Conservation (phyloP, 2,888 invertebrate genomes). For the Tetragnatha montana region DNA sequence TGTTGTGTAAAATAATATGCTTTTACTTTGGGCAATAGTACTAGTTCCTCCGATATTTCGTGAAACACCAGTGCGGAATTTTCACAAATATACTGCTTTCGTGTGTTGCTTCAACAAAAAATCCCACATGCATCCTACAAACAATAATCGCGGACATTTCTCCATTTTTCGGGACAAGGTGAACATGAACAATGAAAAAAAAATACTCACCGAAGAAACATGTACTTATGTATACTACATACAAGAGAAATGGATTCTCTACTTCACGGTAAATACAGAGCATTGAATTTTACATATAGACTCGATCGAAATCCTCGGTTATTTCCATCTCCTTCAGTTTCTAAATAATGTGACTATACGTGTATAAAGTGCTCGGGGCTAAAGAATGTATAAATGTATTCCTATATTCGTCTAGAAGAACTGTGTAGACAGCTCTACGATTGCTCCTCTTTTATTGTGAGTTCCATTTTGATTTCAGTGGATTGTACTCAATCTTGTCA, state of each 20-base stretch:
- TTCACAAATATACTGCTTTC: constrained; percentile 14
- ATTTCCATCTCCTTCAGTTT: constrained; percentile 22
- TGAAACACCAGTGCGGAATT: constrained; percentile 10
- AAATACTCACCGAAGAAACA: not conserved
- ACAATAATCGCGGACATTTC: not conserved
- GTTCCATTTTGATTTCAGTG: constrained; percentile 30
- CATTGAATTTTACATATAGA: not conserved
- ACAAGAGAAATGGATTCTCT: not conserved
- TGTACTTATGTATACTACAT: not conserved
- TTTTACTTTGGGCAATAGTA: constrained; percentile 46
- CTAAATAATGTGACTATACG: constrained; percentile 41
- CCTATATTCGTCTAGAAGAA: constrained; percentile 54
- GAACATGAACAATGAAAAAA: not conserved
- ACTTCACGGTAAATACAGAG: not conserved
- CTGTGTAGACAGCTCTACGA: constrained; percentile 6
- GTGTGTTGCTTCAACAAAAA: constrained; percentile 5
- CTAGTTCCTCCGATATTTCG: constrained; percentile 24
- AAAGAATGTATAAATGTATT: constrained; percentile 59
- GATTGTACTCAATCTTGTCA: constrained; percentile 15
- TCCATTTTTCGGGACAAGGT: not conserved
- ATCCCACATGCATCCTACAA: not conserved
- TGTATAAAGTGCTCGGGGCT: constrained; percentile 36
- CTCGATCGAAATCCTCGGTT: constrained; percentile 9
- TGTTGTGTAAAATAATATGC: constrained; percentile 20
- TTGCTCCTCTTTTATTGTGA: constrained; percentile 12